Evolutionary conservation across 2,888 invertebrate species (phyloP).

Genomic region (Lithophane leautieri): DNA sequence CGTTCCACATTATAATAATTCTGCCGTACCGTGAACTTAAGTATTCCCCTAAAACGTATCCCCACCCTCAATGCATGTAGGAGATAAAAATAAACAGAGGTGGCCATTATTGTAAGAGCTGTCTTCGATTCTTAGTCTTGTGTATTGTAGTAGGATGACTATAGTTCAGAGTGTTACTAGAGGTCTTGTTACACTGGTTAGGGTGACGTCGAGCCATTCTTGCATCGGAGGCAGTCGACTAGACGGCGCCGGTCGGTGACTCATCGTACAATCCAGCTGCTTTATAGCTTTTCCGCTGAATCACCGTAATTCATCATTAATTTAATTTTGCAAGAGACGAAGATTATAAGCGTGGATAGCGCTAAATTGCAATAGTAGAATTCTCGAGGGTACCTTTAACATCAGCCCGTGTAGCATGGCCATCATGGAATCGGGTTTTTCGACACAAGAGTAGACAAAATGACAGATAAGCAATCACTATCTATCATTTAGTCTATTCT

Average conservation of each 20-base stretch:
- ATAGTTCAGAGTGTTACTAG: constrained; percentile 54
- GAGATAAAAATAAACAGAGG: constrained; percentile 71
- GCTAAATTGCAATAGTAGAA: too few species aligned
- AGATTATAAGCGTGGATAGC: constrained; percentile 61
- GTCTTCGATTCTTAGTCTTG: constrained; percentile 40
- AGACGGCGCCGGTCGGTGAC: constrained; percentile 80
- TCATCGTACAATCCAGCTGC: constrained; percentile 76
- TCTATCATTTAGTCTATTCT: too few species aligned
- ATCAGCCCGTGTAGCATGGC: too few species aligned
- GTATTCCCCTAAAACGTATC: constrained; percentile 67
- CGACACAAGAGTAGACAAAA: too few species aligned
- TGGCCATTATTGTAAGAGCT: constrained; percentile 64
- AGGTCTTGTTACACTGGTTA: constrained; percentile 65
- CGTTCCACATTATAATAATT: constrained; percentile 61
- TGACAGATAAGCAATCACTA: too few species aligned
- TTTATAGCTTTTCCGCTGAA: constrained; percentile 76
- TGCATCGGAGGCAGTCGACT: constrained; percentile 72
- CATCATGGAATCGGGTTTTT: too few species aligned
- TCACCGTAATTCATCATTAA: constrained; percentile 75
- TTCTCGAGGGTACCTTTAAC: too few species aligned
- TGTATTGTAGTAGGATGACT: constrained; percentile 40
- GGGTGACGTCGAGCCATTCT: constrained; percentile 69
- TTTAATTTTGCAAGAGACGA: constrained; percentile 67
- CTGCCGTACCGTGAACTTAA: constrained; percentile 52
- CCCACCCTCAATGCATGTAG: constrained; percentile 66